Base-by-base conservation (phyloP, 1,140 invertebrate species). In the Drosophila biarmipes region DNA sequence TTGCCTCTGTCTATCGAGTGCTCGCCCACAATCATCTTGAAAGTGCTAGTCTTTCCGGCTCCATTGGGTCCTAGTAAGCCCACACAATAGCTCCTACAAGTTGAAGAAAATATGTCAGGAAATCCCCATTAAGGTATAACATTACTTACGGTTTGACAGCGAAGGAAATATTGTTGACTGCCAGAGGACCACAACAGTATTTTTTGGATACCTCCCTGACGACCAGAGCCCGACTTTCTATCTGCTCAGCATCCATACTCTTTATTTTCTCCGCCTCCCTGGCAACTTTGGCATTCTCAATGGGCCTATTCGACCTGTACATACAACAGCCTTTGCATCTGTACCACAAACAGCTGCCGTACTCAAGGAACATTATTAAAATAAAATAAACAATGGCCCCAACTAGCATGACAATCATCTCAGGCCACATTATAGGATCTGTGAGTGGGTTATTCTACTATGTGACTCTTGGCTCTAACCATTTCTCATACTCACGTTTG, bases 11-110 rank as follows among this genome's bases (percentile, higher is more conserved):
- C 46, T 6, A 94, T 94, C 37, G 79, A 85, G 1, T 94, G 92
- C 84, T 96, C 96, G 8, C 97, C 97, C 4, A 97, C 98, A 43
- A 98, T 91, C 96, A 97, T 97, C 90, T 96, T 95, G 90, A 98
- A 97, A 5, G 96, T 96, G 4, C 96, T 96, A 3, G 96, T 97
- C 92, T 97, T 98, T 3, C 94, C 95, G 37, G 96, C 96, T 10
- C 96, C 96, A 92, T 97, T 97, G 10, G 96, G 94, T 1, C 98
- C 97, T 11, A 98, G 93, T n/a, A 98, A 92, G 6, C 97, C 97
- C 92, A 98, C 98, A 89, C 97, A 98, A 92, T 98, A 95, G 1
- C 7, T 31, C 0, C 64, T 68, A 15, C 2, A 31, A 10, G 8
- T 31, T 31, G 10, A 10, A 10, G 29, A 31, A 31, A 31, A 29